phyloP scores from a whole-genome alignment of 2,113 vertebrate genomes.

The Neogobius melanostomus region DNA sequence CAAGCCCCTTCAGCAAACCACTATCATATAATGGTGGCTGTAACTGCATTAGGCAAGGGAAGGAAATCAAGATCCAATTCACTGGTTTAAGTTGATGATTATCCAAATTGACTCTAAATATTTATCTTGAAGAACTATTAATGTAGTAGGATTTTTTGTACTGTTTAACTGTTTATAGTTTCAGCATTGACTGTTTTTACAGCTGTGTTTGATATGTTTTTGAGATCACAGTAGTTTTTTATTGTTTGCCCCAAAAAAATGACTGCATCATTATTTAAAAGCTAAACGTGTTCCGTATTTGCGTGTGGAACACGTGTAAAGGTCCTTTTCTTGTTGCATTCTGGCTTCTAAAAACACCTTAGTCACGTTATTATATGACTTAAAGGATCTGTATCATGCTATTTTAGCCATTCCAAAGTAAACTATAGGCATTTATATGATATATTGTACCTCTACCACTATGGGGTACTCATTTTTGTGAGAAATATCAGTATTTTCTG shows the following conservation, averaged over 20 bases:
- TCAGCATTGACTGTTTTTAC: neutral
- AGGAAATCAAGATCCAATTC: constrained; percentile 27
- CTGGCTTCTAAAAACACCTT: no score
- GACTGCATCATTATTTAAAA: no score
- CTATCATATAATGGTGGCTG: constrained; percentile 41
- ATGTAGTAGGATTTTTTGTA: neutral
- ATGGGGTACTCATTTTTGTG: no score
- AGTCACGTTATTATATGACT: no score
- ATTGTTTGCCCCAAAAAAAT: neutral
- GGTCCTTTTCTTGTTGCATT: no score
- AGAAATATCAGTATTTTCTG: no score
- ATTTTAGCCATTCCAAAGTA: no score
- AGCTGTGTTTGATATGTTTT: neutral
- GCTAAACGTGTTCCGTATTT: no score
- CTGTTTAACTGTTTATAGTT: neutral
- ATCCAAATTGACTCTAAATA: neutral
- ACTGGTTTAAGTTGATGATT: constrained; percentile 5
- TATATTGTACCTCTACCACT: no score
- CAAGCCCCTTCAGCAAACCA: constrained; percentile 26
- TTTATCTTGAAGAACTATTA: neutral
- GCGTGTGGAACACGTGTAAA: no score
- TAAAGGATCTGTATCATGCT: no score
- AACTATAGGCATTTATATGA: no score
- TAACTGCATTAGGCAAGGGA: constrained; percentile 36
- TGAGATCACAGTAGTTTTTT: neutral